A percentile compares a stretch with the other conserved stretches of the same genome.
phyloP scores from a whole-genome alignment of 2,113 vertebrate species.

The Carettochelys insculpta region DNA sequence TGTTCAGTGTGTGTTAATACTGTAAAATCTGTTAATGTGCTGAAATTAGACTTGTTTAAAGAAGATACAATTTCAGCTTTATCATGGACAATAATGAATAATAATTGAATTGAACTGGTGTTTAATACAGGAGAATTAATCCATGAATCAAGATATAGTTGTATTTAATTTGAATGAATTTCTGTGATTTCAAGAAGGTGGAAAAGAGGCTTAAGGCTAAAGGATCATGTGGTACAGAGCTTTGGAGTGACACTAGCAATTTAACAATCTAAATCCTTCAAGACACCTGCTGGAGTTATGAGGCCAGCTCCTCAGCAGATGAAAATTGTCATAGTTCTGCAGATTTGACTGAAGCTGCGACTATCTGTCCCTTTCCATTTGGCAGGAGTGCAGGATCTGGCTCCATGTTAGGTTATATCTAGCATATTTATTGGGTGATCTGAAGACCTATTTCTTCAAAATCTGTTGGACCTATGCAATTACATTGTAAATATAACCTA shows the following conservation, averaged over 20 bases:
- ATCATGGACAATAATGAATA: constrained; percentile 47
- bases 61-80: constrained; percentile 27
- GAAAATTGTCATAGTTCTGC: background rate
- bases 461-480: background rate
- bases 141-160: constrained; percentile 43
- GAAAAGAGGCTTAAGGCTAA: constrained; percentile 33
- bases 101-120: constrained; percentile 52
- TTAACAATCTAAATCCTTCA: constrained; percentile 13
- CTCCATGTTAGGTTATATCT: too few species aligned
- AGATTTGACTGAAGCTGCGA: background rate
- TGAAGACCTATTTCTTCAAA: background rate
- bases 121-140: constrained; percentile 54
- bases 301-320: background rate
- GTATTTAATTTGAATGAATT: background rate
- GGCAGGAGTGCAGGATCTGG: too few species aligned
- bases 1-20: constrained; percentile 18
- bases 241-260: background rate
- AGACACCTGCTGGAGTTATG: background rate
- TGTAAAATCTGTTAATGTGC: constrained; percentile 54
- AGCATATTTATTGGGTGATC: background rate
- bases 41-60: constrained; percentile 58
- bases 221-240: background rate
- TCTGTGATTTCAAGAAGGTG: background rate
- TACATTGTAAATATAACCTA: background rate
- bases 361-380: too few species aligned